Percentiles rank a stretch among this genome's conserved stretches.
Conservation (phyloP, 2,113 vertebrate species). For the Callipepla squamata region DNA sequence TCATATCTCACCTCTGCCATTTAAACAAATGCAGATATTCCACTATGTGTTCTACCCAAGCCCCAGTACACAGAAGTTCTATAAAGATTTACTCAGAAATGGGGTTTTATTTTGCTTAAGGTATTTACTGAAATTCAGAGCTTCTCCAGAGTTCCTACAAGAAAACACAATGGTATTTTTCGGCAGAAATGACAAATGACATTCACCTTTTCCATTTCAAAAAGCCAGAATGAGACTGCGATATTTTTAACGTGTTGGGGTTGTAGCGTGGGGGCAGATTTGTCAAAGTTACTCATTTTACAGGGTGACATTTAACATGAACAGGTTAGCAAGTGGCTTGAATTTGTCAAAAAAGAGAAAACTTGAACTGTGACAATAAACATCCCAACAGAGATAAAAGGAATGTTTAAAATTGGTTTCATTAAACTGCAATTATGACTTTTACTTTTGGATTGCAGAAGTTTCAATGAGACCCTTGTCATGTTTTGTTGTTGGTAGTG, state of each 20-base stretch:
- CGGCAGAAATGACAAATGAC: constrained; percentile 27
- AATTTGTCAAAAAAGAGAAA: constrained; percentile 64
- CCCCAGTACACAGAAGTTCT: not conserved
- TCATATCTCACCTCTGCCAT: not conserved
- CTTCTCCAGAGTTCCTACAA: not conserved
- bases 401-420: constrained; percentile 68
- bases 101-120: not conserved
- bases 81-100: not conserved
- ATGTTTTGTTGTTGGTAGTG: constrained; percentile 18
- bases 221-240: constrained; percentile 20
- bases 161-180: constrained; percentile 15
- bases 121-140: not conserved
- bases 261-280: not conserved
- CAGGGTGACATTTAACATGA: constrained; percentile 73
- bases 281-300: constrained; percentile 34
- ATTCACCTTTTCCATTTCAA: constrained; percentile 30
- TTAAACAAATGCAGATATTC: not conserved
- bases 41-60: not conserved
- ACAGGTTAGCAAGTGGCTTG: constrained; percentile 66
- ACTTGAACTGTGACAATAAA: constrained; percentile 75
- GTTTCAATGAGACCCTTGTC: constrained; percentile 55
- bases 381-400: constrained; percentile 71
- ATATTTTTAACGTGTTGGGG: constrained; percentile 36
- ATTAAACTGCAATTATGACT: constrained; percentile 79
- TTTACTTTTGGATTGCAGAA: constrained; percentile 54